These are phyloP conservation scores for Cochlearius cochlearius DNA, from an alignment of 2,113 vertebrate species.

Conservation along the genomic window DNA sequence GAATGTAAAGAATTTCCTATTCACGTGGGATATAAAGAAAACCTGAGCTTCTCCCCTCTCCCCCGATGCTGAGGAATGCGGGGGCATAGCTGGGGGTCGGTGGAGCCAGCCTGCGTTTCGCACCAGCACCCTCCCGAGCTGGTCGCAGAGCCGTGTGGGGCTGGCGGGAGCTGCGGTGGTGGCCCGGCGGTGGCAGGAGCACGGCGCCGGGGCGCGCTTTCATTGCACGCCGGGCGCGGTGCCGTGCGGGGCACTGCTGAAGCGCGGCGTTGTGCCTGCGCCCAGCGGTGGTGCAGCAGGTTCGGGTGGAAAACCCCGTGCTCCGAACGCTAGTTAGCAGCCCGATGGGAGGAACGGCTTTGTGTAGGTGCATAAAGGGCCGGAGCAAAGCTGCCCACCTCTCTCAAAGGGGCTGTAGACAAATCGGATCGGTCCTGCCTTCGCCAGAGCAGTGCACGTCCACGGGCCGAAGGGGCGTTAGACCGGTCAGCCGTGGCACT, in stretches of 20 bases:
- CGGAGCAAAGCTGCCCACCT: background rate
- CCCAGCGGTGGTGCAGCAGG: background rate
- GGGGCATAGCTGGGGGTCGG: background rate
- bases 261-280: background rate
- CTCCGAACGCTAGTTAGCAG: background rate
- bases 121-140: background rate
- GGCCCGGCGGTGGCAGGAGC: background rate
- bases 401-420: background rate
- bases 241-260: fast-evolving
- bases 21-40: constrained; percentile 43
- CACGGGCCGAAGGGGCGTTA: background rate
- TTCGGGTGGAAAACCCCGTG: fast-evolving
- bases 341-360: background rate
- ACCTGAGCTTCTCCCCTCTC: background rate
- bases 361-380: background rate
- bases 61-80: background rate
- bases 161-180: background rate
- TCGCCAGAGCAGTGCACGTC: background rate
- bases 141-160: background rate
- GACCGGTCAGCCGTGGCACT: background rate
- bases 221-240: background rate
- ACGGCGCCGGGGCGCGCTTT: fast-evolving
- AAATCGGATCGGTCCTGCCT: background rate
- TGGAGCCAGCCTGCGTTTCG: background rate
- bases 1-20: constrained; percentile 68